Percentiles rank a stretch among this genome's conserved stretches.
Evolutionary conservation across 2,888 invertebrate genomes (phyloP).

Genomic region (Nymphalis urticae): DNA sequence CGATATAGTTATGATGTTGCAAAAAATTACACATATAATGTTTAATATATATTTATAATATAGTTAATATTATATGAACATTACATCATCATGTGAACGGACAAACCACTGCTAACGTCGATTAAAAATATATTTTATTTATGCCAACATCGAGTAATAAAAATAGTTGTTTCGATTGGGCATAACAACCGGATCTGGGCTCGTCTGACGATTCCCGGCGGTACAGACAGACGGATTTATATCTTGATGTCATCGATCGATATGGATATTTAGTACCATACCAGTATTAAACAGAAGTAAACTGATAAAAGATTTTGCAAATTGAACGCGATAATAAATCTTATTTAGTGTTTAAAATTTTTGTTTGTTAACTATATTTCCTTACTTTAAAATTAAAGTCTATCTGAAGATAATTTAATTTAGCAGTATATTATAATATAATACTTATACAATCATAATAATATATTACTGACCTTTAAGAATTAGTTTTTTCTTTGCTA

Average conservation of each 20-base stretch:
- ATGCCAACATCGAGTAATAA: conserved; percentile 67
- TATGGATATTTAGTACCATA: conserved; percentile 42
- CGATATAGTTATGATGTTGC: no score
- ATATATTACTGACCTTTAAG: no score
- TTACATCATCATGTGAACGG: conserved; percentile 1
- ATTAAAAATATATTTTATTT: conserved; percentile 54
- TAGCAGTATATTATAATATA: no score
- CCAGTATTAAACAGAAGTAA: conserved; percentile 10
- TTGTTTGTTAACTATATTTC: no score
- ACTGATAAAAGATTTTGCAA: background rate
- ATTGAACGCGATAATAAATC: no score
- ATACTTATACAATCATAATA: no score
- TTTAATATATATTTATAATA: no score
- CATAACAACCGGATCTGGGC: conserved; percentile 76
- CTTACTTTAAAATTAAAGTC: no score
- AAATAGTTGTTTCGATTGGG: conserved; percentile 72
- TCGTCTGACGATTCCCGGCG: conserved; percentile 56
- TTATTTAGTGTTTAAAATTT: no score
- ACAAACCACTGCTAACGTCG: conserved; percentile 24
- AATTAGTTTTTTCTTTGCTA: no score
- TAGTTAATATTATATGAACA: background rate
- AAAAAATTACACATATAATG: no score
- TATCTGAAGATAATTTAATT: no score
- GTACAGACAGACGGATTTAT: conserved; percentile 64
- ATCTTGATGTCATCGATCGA: conserved; percentile 72